Evolutionary conservation across 2,888 invertebrate genomes (phyloP), one percentile per base, ranked within the genome.

Genomic region (Coelinius sp.): DNA sequence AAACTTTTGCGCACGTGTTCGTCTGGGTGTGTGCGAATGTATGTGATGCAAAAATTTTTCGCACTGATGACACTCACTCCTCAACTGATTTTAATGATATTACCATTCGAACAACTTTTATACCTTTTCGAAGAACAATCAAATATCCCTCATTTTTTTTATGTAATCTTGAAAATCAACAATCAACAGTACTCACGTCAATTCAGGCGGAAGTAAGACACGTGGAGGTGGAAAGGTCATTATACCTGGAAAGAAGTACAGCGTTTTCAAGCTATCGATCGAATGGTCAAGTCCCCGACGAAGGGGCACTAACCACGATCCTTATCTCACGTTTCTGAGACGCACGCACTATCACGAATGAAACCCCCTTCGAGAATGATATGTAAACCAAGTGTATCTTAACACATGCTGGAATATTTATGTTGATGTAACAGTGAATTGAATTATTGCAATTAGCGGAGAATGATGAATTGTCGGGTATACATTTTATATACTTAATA

Each of bases 301-400:
- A 31, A 20, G 10, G 38, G 63, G 17, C 24, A 38, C 71, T 70
- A 73, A 75, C 74, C 76, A 70, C 77, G 83, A 83, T 83, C 78
- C 81, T 82, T 81, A 83, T 83, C 83, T 78, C 81, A 79, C 77
- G 76, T 74, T 74, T 76, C 77, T 79, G 80, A 80, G 81, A 78
- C 80, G 78, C 81, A 80, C 79, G 79, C 81, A 79, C 80, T 78
- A 70, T 66, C 65, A 65, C 70, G 25, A 68, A 27, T 46, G 67
- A 46, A 17, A 8, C 65, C 59, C 14, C 68, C 68, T 24, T 68
- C 53, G 38, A 70, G 52, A 46, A 46, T 69, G 24, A 73, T 77
- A 77, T 77, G 76, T 73, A 77, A 76, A 77, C 73, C 53, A 70
- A 68, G 14, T 63, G 17, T 46, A 24, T 20, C 53, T 22, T 49